Evolutionary conservation across 2,113 vertebrate genomes (phyloP).

Genomic region (Candoia aspera): DNA sequence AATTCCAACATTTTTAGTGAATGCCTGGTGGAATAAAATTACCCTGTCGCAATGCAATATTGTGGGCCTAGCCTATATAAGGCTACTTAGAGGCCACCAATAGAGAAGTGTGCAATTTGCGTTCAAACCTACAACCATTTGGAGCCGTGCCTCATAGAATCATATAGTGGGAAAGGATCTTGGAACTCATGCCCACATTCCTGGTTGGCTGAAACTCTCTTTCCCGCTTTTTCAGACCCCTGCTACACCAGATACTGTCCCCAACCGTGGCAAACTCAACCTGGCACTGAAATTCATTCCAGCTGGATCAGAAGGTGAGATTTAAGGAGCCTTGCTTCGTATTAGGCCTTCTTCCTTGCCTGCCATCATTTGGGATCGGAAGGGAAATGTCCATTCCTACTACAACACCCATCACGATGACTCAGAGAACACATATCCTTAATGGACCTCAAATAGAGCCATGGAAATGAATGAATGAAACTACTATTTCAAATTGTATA

Average conservation of each 20-base stretch:
- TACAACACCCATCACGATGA: not conserved
- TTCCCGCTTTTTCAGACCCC: constrained; percentile 67
- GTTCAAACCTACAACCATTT: not conserved
- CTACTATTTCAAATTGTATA: not conserved
- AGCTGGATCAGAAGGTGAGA: constrained; percentile 80
- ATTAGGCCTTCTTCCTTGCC: too few relatives aligned
- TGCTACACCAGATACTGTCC: constrained; percentile 73
- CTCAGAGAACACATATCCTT: not conserved
- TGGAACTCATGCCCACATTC: not conserved
- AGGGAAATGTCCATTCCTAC: not conserved
- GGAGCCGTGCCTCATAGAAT: not conserved
- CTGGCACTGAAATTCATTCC: constrained; percentile 89
- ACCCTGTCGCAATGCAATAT: not conserved
- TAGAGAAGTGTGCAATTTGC: not conserved
- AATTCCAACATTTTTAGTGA: not conserved
- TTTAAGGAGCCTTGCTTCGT: not conserved
- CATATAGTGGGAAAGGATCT: not conserved
- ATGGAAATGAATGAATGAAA: not conserved
- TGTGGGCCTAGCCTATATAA: not conserved
- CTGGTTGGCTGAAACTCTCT: not conserved
- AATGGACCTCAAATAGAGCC: not conserved
- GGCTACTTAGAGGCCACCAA: not conserved
- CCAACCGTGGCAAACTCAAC: constrained; percentile 80
- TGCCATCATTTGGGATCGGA: not conserved
- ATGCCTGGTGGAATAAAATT: not conserved